These are phyloP conservation scores for Pterois miles DNA, from an alignment of 2,797 vertebrate species.

Conservation along the genomic window DNA sequence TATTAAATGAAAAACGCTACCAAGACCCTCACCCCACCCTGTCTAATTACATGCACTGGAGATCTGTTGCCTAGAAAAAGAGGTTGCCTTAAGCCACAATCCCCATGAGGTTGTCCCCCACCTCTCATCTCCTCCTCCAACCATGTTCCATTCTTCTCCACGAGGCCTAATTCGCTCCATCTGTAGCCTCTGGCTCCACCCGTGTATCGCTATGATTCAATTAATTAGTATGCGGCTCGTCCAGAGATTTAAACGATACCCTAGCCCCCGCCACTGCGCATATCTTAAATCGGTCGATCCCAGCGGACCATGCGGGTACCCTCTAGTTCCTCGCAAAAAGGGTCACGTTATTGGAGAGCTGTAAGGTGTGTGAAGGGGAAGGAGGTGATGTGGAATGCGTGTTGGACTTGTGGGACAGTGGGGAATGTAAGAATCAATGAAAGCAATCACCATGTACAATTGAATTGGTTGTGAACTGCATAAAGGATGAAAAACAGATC, in stretches of 20 bases:
- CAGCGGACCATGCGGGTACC: constrained; percentile 42
- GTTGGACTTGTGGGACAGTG: constrained; percentile 52
- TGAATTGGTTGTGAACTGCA: constrained; percentile 65
- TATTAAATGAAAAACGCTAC: constrained; percentile 71
- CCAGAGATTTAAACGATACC: constrained; percentile 76
- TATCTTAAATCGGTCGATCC: constrained; percentile 76
- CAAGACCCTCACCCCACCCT: constrained; percentile 44
- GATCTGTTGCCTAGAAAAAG: constrained; percentile 75
- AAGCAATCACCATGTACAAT: constrained; percentile 72
- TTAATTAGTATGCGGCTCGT: constrained; percentile 80
- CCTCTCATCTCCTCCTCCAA: constrained; percentile 53
- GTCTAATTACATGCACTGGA: constrained; percentile 83
- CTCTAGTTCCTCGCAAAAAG: constrained; percentile 46
- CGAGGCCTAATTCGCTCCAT: constrained; percentile 58
- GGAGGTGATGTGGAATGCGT: constrained; percentile 47
- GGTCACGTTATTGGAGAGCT: constrained; percentile 64
- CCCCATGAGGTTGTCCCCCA: constrained; percentile 67
- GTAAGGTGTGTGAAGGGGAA: constrained; percentile 59
- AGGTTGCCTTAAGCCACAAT: constrained; percentile 76
- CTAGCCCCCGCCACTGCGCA: constrained; percentile 56
- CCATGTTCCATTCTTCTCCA: constrained; percentile 50
- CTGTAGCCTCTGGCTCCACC: constrained; percentile 64
- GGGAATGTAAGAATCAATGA: constrained; percentile 70
- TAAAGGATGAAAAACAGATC: constrained; percentile 44
- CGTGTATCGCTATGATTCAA: constrained; percentile 76